These are phyloP conservation scores for Drosophila limbata DNA, from an alignment of 2,888 invertebrate genomes.

Conservation along the genomic window DNA sequence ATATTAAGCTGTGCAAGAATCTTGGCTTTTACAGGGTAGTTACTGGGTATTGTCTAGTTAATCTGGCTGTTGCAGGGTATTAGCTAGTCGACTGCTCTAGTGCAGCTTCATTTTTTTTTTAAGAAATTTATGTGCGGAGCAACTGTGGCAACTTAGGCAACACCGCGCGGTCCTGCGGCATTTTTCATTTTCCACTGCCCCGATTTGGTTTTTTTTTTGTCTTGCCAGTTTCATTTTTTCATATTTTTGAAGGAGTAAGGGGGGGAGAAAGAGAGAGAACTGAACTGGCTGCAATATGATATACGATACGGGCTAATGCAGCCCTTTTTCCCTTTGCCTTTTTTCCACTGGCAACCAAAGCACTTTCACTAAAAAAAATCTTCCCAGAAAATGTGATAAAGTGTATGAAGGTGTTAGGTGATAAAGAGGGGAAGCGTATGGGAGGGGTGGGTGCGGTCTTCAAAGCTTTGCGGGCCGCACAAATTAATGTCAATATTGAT, in stretches of 20 bases:
- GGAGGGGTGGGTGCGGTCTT: neutral
- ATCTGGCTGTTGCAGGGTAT: constrained; percentile 28
- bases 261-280: too few species aligned
- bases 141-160: constrained; percentile 57
- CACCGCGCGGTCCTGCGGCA: constrained; percentile 34
- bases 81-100: neutral
- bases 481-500: constrained; percentile 80
- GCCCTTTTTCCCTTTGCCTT: constrained; percentile 21
- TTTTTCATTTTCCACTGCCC: constrained; percentile 45
- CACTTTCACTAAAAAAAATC: constrained; percentile 64
- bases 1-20: too few species aligned
- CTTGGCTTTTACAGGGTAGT: too few species aligned
- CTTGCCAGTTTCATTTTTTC: constrained; percentile 6
- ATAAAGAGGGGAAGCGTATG: too few species aligned
- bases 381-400: neutral
- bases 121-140: constrained; percentile 51
- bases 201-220: constrained; percentile 11
- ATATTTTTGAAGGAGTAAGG: neutral
- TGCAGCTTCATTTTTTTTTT: neutral
- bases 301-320: constrained; percentile 72
- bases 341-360: constrained; percentile 18
- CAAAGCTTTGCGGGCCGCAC: constrained; percentile 45
- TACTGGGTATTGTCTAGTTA: too few species aligned
- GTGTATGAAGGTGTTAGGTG: neutral
- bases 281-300: constrained; percentile 55